Conservation (phyloP, 2,797 vertebrate species). For the Psittacula echo region DNA sequence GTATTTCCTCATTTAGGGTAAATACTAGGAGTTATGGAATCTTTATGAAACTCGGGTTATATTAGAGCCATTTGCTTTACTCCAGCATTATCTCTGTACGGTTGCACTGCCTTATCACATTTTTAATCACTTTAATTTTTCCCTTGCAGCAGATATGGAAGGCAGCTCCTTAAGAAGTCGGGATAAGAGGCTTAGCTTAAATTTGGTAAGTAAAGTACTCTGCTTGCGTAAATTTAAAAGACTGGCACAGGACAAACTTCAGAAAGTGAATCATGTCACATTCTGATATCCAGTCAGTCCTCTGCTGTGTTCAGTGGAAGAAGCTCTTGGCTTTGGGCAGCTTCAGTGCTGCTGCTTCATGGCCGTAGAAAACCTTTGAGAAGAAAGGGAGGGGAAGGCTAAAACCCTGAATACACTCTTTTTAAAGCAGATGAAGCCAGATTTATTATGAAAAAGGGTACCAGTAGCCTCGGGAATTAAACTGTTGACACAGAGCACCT, state of each 20-base stretch:
- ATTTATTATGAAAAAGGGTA: not conserved
- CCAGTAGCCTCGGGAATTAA: not conserved
- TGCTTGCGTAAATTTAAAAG: constrained; percentile 8
- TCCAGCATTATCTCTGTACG: not conserved
- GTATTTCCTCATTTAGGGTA: not conserved
- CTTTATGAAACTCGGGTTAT: not conserved
- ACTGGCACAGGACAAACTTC: not conserved
- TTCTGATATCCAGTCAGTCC: not conserved
- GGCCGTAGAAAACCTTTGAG: not conserved
- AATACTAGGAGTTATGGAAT: not conserved
- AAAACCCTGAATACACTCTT: not conserved
- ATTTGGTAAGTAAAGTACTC: constrained; percentile 88
- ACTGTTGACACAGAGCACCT: not conserved
- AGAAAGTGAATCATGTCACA: not conserved
- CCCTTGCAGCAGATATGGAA: constrained; percentile 83
- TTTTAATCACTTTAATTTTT: constrained; percentile 45
- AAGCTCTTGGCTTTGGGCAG: not conserved
- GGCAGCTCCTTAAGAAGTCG: constrained; percentile 78
- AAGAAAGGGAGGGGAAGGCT: not conserved
- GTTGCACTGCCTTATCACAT: not conserved
- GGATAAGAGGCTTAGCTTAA: constrained; percentile 92
- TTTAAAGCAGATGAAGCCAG: not conserved
- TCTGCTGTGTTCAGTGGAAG: not conserved
- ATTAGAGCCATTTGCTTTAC: not conserved
- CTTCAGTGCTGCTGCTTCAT: not conserved